A percentile compares a stretch with the other conserved stretches of the same genome.
phyloP scores from a whole-genome alignment of 2,888 invertebrate species.

The Agriotes lineatus region DNA sequence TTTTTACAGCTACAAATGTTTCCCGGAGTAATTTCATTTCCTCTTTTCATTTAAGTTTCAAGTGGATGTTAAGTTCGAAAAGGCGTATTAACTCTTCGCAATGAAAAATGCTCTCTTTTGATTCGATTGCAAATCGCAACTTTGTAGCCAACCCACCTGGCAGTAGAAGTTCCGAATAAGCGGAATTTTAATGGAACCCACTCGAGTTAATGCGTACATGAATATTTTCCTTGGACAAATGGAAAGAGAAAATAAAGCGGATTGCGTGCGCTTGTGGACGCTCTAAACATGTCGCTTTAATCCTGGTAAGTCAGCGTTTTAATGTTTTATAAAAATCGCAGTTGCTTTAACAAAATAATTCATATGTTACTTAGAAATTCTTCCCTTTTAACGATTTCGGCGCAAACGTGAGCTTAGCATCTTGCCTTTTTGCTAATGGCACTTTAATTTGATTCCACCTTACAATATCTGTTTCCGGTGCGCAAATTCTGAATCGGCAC shows the following conservation, averaged over 20 bases:
- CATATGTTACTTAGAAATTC: no score
- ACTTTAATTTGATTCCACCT: no score
- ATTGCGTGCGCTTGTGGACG: neutral
- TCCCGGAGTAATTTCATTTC: conserved; percentile 28
- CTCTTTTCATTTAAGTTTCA: conserved; percentile 22
- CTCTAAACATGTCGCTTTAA: neutral
- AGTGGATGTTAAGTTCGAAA: conserved; percentile 16
- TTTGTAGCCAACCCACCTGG: neutral
- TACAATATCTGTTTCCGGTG: no score
- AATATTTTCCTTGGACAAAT: neutral
- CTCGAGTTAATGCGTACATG: neutral
- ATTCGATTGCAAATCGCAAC: neutral
- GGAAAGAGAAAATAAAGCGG: neutral
- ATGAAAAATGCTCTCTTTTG: neutral
- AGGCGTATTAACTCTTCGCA: neutral
- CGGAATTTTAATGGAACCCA: neutral
- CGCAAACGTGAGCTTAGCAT: no score
- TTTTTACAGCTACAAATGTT: conserved; percentile 28
- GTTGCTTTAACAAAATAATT: neutral
- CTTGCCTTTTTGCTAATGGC: no score
- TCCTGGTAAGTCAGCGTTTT: neutral
- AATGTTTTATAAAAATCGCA: neutral
- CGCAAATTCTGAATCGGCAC: no score
- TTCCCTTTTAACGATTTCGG: no score
- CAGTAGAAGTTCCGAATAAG: neutral